Base-by-base conservation (phyloP, 2,113 vertebrate species). In the Gobiocypris rarus region DNA sequence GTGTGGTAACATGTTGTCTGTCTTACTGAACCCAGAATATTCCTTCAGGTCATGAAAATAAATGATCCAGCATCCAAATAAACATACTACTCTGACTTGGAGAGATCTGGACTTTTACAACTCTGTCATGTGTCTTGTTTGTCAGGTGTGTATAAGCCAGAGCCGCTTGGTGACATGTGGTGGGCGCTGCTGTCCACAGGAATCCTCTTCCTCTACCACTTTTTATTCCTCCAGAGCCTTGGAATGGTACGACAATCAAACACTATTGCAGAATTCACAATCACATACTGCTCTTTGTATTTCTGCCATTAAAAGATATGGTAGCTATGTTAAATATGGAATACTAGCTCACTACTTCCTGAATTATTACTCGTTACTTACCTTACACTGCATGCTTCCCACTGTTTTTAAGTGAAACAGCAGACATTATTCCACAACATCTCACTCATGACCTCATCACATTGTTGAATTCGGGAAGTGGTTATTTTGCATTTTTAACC, bases 171-270 rank as follows among this genome's bases (percentile, higher is more conserved):
- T 87, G 96, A 98, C 92, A 98, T 98, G 94, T 97, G 95, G 95
- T 99, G 98, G 98, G 96, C 97, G 9, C 92, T 98, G 86, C 93
- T 99, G 52, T 94, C 97, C 83, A 97, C 95, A 0, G 98, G 98
- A 81, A 94, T 98, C 88, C 97, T 99, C 91, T 99, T 99, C 93
- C 94, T 99, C 61, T 99, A 99, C 89, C 98, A 99, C 89, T 99
- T 98, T 85, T 92, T 94, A 89, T 90, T 99, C 92, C 91, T 99
- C 89, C 98, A 99, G 91, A 89, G 95, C 83, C 95, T 99, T 86
- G 98, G 97, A 90, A 87, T 99, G 96, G 98, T 99, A 93, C 95
- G 96, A 95, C 83, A 85, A 88, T 8, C 65, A 11, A 26, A 11
- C 22, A 0, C 34, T 59, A 56, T 13, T 9, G 17, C 28, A 11